Evolutionary conservation across 2,888 invertebrate species (phyloP).

Genomic region (Rambutsinella grinnellia): DNA sequence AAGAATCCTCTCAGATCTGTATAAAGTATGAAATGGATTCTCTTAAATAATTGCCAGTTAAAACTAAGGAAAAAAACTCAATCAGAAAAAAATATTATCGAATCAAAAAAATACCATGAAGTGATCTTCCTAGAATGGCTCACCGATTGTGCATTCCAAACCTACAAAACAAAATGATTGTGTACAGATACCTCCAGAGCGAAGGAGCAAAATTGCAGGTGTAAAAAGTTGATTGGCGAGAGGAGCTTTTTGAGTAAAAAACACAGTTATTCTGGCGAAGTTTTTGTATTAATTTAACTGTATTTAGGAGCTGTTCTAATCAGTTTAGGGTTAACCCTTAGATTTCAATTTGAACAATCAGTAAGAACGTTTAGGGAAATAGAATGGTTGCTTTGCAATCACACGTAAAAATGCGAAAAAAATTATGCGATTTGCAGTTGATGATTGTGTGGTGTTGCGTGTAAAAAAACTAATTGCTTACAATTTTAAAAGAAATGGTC

Average conservation of each 20-base stretch:
- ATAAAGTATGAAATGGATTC: slow-evolving; percentile 25
- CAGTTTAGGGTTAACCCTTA: no score
- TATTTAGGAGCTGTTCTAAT: no score
- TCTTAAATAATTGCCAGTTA: slow-evolving; percentile 33
- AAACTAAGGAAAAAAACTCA: slow-evolving; percentile 26
- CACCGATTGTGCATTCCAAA: slow-evolving; percentile 55
- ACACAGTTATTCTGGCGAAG: no score
- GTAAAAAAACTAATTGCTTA: neutral
- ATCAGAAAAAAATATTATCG: slow-evolving; percentile 43
- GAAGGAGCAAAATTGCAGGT: slow-evolving; percentile 15
- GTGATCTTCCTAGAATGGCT: slow-evolving; percentile 55
- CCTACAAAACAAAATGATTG: slow-evolving; percentile 29
- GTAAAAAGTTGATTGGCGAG: slow-evolving; percentile 43
- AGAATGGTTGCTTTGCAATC: no score
- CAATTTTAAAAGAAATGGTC: neutral
- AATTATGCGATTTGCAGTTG: no score
- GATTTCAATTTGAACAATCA: no score
- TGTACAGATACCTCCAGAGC: slow-evolving; percentile 39
- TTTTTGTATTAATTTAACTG: no score
- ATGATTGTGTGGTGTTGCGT: no score
- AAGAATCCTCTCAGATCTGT: slow-evolving; percentile 37
- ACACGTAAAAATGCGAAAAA: no score
- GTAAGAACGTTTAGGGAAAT: no score
- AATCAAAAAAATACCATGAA: slow-evolving; percentile 48
- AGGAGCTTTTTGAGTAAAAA: slow-evolving; percentile 49